Evolutionary conservation across 2,888 invertebrate species (phyloP), one percentile per base, ranked within the genome.

Genomic region (Pheosia tremula): DNA sequence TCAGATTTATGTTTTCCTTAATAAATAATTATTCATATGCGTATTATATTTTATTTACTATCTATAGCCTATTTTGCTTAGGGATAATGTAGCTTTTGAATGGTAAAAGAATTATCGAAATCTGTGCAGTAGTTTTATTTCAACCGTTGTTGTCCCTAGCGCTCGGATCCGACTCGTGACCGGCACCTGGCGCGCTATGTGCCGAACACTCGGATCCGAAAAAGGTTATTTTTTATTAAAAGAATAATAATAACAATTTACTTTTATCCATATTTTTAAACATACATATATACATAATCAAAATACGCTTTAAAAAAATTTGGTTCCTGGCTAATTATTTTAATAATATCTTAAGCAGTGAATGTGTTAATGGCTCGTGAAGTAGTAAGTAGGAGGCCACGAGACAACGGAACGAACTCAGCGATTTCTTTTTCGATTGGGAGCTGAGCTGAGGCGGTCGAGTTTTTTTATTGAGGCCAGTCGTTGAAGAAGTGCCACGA

Each of bases 151-250:
- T 43, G 36, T 59, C 56, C 53, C 59, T 47, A 59, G 59, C 59
- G 62, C n/a, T n/a, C n/a, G n/a, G 54, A 61, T 61, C 61, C 61
- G 61, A 57, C n/a, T n/a, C n/a, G 61, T 61, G 53, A 45, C 53
- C 57, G 61, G 61, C 58, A 57, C 58, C 61, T 37, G 54, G 57
- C 57, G 49, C 41, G 57, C 59, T 63, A 49, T 59, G 57, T 63
- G 62, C 62, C 62, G 57, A 57, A n/a, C 57, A 62, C 59, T 59
- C 59, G 62, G 59, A 59, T 59, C 59, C 59, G 62, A 60, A 60
- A 60, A 60, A 60, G 39, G 41, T 57, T 45, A 47, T 49, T 57
- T 57, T 59, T 59, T 55, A 54, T 60, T 56, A 60, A 56, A 56
- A 56, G 37, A 50, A 56, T 56, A 56, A 60, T 56, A 60, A 60